Percentiles rank a stretch among this genome's conserved stretches.
Evolutionary conservation across 2,113 vertebrate species (phyloP).

Genomic region (Tinamus guttatus): DNA sequence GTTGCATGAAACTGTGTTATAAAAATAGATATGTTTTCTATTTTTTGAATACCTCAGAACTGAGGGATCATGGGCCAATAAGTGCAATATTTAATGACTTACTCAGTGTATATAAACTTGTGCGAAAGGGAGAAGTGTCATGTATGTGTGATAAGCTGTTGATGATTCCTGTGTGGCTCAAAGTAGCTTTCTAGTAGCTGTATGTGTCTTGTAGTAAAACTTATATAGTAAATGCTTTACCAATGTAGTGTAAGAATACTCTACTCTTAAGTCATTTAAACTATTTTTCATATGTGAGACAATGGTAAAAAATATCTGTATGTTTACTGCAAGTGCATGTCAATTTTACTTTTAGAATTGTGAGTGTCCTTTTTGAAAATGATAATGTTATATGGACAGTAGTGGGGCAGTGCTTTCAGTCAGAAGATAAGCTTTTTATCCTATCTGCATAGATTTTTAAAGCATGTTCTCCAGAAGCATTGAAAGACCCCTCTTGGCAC

Average conservation of each 20-base stretch:
- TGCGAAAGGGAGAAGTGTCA: conserved; percentile 75
- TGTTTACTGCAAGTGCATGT: conserved; percentile 72
- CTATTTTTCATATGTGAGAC: conserved; percentile 62
- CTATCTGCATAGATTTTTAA: neutral
- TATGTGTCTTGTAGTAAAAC: conserved; percentile 71
- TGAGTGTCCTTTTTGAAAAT: conserved; percentile 58
- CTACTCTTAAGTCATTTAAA: conserved; percentile 68
- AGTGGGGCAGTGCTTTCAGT: conserved; percentile 25
- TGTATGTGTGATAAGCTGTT: conserved; percentile 66
- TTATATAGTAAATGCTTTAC: conserved; percentile 69
- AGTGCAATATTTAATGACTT: conserved; percentile 98
- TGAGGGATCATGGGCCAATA: conserved; percentile 97
- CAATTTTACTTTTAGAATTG: conserved; percentile 72
- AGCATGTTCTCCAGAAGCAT: conserved; percentile 40
- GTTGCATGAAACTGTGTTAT: conserved; percentile 89
- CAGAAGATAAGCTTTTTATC: conserved; percentile 30
- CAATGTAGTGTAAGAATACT: conserved; percentile 70
- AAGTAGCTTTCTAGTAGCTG: conserved; percentile 69
- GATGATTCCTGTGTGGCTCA: conserved; percentile 71
- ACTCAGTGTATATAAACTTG: conserved; percentile 91
- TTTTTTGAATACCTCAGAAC: conserved; percentile 86
- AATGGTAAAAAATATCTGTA: conserved; percentile 36
- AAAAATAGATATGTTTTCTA: conserved; percentile 87
- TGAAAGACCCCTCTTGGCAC: neutral
- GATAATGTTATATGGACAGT: neutral